Percentiles rank a stretch among this genome's conserved stretches.
These are phyloP conservation scores for Myanophis thanlyinensis DNA, from an alignment of 2,113 vertebrate genomes.

Conservation along the genomic window DNA sequence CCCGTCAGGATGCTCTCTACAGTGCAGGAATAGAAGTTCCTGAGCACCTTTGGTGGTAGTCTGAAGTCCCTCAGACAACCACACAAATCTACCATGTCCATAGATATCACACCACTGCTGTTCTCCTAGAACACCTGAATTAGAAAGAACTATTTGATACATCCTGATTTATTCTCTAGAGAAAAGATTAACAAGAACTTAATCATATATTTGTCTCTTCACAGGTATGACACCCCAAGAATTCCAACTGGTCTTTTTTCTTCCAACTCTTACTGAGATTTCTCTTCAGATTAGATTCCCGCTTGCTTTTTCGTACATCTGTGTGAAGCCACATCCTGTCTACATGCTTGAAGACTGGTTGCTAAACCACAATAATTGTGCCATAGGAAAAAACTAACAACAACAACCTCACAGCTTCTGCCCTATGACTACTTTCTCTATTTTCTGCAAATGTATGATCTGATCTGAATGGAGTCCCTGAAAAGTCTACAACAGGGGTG, in stretches of 20 bases:
- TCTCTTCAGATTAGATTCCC: neutral
- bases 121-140: neutral
- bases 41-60: no score
- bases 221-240: neutral
- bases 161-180: neutral
- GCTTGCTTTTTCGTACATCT: neutral
- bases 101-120: neutral
- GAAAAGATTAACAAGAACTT: neutral
- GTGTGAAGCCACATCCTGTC: neutral
- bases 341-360: neutral
- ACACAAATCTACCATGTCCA: neutral
- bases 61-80: no score
- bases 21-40: no score
- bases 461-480: neutral
- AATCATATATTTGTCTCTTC: neutral
- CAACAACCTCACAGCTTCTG: neutral
- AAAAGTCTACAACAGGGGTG: no score
- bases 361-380: neutral
- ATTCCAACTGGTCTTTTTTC: neutral
- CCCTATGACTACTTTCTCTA: neutral
- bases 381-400: accelerated
- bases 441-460: neutral
- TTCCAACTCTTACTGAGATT: neutral
- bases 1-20: no score
- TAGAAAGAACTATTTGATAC: neutral